Percentiles rank a stretch among this genome's conserved stretches.
These are phyloP conservation scores for Notiomystis cincta DNA, from an alignment of 2,113 vertebrate species.

Conservation along the genomic window DNA sequence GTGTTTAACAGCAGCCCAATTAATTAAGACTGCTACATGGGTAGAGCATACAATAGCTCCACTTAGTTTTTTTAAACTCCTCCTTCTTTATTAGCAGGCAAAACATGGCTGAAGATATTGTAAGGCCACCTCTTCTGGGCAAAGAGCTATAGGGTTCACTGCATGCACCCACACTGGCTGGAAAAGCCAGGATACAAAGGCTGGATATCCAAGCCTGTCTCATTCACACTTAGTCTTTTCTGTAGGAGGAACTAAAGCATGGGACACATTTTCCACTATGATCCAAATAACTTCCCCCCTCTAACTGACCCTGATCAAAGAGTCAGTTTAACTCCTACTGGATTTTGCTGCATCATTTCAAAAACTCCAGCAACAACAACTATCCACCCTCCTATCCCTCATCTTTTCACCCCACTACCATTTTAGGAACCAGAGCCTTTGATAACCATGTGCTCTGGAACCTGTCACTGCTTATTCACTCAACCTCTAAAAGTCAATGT, in stretches of 20 bases:
- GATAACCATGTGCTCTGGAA: background rate
- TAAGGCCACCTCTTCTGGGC: background rate
- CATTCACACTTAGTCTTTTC: background rate
- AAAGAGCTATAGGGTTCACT: background rate
- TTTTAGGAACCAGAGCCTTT: background rate
- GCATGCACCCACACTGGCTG: background rate
- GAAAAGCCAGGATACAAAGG: background rate
- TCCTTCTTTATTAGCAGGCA: background rate
- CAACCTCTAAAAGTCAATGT: rapidly evolving
- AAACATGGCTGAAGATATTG: background rate
- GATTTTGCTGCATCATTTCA: background rate
- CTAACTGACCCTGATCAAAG: background rate
- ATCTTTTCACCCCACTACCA: background rate
- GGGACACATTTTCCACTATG: background rate
- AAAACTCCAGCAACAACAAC: background rate
- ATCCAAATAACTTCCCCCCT: background rate
- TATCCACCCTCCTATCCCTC: background rate
- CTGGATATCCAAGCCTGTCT: background rate
- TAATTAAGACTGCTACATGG: background rate
- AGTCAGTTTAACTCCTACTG: background rate
- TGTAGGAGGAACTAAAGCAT: background rate
- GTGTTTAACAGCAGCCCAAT: background rate
- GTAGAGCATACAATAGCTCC: background rate
- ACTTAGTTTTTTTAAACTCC: background rate
- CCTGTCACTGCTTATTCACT: background rate